Conservation (phyloP, 2,113 vertebrate species). For the Pedionomus torquatus region DNA sequence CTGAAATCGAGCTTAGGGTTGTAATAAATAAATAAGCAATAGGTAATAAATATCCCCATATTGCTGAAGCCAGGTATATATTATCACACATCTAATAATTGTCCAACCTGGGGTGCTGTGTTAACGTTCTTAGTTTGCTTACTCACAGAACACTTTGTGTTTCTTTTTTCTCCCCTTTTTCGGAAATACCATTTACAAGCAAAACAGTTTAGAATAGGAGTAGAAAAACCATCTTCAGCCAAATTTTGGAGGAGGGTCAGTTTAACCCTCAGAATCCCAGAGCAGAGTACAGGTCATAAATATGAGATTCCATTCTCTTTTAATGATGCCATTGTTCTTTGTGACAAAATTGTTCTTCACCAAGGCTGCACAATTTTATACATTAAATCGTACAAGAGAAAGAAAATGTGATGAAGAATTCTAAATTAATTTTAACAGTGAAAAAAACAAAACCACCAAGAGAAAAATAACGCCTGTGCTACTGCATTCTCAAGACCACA, state of each 20-base stretch:
- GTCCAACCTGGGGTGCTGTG: background rate
- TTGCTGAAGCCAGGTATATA: background rate
- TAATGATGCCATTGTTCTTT: background rate
- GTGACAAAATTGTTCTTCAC: background rate
- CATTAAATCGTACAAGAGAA: background rate
- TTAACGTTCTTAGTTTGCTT: background rate
- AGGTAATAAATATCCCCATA: background rate
- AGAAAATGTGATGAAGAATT: background rate
- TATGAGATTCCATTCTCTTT: background rate
- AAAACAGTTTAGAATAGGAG: background rate
- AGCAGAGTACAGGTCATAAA: background rate
- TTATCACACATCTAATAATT: background rate
- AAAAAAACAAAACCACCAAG: no score
- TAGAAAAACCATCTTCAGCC: background rate
- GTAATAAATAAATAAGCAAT: background rate
- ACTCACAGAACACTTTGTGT: background rate
- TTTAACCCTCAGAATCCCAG: background rate
- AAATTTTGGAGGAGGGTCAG: background rate
- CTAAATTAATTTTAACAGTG: background rate
- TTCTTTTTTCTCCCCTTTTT: accelerated
- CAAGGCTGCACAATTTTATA: background rate
- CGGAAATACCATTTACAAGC: background rate
- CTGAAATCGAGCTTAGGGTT: background rate
- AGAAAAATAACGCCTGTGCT: background rate
- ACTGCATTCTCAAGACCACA: background rate